phyloP scores from a whole-genome alignment of 2,888 invertebrate species.

The Nowickia ferox region DNA sequence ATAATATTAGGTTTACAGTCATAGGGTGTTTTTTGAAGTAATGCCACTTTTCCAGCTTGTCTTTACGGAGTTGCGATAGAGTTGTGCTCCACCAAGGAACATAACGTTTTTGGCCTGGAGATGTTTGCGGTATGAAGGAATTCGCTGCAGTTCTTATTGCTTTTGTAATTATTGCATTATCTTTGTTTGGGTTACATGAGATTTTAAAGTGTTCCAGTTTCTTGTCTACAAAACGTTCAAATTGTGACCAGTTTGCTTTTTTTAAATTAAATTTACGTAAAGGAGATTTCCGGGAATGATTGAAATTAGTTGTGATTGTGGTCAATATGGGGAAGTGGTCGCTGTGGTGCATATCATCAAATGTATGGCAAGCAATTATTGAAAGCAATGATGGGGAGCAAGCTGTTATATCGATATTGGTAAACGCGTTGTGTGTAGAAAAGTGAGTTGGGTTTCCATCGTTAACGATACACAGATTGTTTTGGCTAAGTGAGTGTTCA shows the following conservation, averaged over 20 bases:
- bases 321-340: too few relatives aligned
- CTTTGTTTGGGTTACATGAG: neutral
- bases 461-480: neutral
- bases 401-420: too few relatives aligned
- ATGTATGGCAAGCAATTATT: too few relatives aligned
- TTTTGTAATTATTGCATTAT: constrained; percentile 1
- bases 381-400: too few relatives aligned
- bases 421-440: too few relatives aligned
- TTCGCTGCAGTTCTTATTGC: neutral
- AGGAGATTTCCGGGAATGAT: neutral
- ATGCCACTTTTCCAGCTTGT: neutral
- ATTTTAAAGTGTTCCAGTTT: neutral
- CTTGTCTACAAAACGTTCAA: constrained; percentile 2
- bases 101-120: neutral
- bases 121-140: constrained; percentile 9
- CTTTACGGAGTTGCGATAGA: neutral
- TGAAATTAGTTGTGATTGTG: too few relatives aligned
- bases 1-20: neutral
- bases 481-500: neutral
- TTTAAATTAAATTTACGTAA: too few relatives aligned
- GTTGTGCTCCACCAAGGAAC: constrained; percentile 11
- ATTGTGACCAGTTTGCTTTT: too few relatives aligned
- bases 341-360: too few relatives aligned
- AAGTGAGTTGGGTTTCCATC: neutral
- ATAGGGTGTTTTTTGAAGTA: neutral